Percentiles rank a stretch among this genome's conserved stretches.
Conservation (phyloP, 2,888 invertebrate species). For the Syrista parreyssii region DNA sequence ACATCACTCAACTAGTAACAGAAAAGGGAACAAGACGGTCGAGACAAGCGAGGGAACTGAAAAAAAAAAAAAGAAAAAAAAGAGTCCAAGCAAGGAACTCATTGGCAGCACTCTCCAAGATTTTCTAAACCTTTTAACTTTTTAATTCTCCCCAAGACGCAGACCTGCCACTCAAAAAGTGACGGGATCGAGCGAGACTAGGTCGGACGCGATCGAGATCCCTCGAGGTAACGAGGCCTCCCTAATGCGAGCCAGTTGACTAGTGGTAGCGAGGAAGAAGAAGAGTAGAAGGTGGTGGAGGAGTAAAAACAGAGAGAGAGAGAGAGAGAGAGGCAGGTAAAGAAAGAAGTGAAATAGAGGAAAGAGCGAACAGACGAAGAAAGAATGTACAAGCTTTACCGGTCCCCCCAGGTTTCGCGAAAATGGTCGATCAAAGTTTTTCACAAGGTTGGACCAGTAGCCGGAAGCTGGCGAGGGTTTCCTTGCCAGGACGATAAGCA, state of each 20-base stretch:
- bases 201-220: not conserved
- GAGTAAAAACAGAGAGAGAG: not conserved
- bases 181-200: not conserved
- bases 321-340: not conserved
- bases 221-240: not conserved
- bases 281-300: not conserved
- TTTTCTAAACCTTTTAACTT: not conserved
- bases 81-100: not conserved
- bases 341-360: not conserved
- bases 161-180: not conserved
- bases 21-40: no score
- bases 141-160: not conserved
- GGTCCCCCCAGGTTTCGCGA: not conserved
- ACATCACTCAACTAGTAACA: not conserved
- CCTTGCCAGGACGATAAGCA: constrained; percentile 12
- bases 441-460: not conserved
- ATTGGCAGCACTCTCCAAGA: not conserved
- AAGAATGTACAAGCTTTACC: not conserved
- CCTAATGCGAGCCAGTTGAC: not conserved
- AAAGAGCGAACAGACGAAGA: not conserved
- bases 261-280: not conserved
- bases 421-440: not conserved
- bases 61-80: not conserved
- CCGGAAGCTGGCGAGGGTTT: not conserved
- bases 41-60: not conserved